Evolutionary conservation across 2,888 invertebrate species (phyloP).

Genomic region (Archaeoteleia sp.): DNA sequence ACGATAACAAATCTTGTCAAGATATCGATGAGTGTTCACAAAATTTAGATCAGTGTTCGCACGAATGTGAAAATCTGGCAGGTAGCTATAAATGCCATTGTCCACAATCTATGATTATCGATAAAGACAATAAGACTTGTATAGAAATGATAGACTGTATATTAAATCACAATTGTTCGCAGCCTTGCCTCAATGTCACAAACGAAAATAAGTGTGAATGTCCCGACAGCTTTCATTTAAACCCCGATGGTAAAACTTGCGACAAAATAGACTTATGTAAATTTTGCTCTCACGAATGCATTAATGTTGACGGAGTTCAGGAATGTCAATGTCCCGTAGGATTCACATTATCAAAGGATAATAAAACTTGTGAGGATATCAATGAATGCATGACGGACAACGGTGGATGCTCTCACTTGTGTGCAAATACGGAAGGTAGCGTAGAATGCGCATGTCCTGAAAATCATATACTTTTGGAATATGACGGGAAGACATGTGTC

Average conservation of each 20-base stretch:
- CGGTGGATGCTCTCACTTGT: conserved; percentile 78
- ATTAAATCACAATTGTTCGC: conserved; percentile 73
- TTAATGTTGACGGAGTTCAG: conserved; percentile 79
- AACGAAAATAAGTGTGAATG: conserved; percentile 76
- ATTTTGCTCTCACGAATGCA: conserved; percentile 75
- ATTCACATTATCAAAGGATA: conserved; percentile 73
- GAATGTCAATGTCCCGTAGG: conserved; percentile 78
- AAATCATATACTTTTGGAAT: conserved; percentile 74
- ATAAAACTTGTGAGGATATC: conserved; percentile 66
- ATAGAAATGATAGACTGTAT: conserved; percentile 70
- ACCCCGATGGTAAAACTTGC: conserved; percentile 70
- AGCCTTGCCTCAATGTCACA: conserved; percentile 76
- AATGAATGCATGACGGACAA: conserved; percentile 75
- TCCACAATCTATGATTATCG: conserved; percentile 69
- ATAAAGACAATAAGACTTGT: conserved; percentile 65
- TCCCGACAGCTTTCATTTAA: conserved; percentile 72
- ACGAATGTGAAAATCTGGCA: conserved; percentile 66
- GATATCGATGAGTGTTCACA: conserved; percentile 76
- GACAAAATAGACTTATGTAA: conserved; percentile 65
- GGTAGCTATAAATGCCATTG: conserved; percentile 77
- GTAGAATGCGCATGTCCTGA: conserved; percentile 74
- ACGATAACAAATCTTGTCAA: conserved; percentile 69
- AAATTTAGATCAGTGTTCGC: conserved; percentile 61
- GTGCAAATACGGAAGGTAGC: conserved; percentile 68
- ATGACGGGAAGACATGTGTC: conserved; percentile 69